These are phyloP conservation scores for Paedocypris sp. DNA, from an alignment of 2,113 vertebrate genomes.

Conservation along the genomic window DNA sequence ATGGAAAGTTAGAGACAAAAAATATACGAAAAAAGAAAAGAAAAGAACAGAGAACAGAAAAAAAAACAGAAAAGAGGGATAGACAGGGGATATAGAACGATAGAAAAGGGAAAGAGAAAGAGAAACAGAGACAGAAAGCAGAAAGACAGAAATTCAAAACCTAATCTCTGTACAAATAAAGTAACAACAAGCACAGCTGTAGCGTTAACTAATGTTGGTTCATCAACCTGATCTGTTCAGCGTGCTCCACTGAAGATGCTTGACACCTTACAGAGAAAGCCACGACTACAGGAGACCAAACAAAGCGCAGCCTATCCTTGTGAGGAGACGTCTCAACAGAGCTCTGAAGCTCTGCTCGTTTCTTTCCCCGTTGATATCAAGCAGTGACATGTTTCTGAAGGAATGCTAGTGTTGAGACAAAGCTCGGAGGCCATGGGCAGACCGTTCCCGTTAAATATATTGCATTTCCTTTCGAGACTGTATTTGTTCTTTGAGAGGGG, in stretches of 20 bases:
- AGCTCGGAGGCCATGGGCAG: conserved; percentile 1
- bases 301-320: conserved; percentile 39
- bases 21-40: no score
- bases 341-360: background rate
- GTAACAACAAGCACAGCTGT: no score
- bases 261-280: conserved; percentile 38
- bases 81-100: no score
- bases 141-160: no score
- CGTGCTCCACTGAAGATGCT: conserved; percentile 36
- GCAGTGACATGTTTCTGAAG: conserved; percentile 36
- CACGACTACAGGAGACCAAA: conserved; percentile 24
- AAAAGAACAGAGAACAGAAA: no score
- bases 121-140: no score
- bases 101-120: no score
- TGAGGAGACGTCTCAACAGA: conserved; percentile 26
- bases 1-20: no score
- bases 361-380: conserved; percentile 30
- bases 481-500: conserved; percentile 5
- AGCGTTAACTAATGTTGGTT: no score
- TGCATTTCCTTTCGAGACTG: conserved; percentile 20
- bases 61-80: no score
- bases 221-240: no score
- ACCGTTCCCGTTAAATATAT: conserved; percentile 31
- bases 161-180: no score
- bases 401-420: conserved; percentile 36